phyloP scores from a whole-genome alignment of 1,140 invertebrate species.

The Batillaria attramentaria region DNA sequence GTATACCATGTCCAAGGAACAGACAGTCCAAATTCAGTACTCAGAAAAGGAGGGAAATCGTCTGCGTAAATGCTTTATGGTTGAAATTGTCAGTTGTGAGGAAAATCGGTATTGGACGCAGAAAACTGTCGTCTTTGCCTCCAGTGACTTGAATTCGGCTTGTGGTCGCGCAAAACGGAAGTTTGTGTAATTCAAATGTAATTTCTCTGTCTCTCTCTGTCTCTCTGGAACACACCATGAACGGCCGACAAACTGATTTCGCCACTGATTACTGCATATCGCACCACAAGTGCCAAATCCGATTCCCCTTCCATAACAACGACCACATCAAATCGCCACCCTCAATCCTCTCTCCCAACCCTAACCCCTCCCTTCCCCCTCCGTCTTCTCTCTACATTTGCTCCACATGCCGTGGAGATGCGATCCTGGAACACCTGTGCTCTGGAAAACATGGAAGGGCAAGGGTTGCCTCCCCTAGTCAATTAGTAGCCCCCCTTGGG shows the following conservation, averaged over 20 bases:
- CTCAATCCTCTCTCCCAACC: not conserved
- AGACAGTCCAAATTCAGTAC: too few relatives aligned
- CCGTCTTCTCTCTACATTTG: not conserved
- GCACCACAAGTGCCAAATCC: constrained; percentile 17
- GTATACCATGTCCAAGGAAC: too few relatives aligned
- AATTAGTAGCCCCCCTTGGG: constrained; percentile 27
- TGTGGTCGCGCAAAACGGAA: too few relatives aligned
- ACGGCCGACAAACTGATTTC: constrained; percentile 17
- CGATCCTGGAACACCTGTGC: constrained; percentile 27
- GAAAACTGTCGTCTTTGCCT: too few relatives aligned
- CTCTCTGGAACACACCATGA: too few relatives aligned
- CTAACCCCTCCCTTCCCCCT: not conserved
- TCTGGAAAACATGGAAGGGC: constrained; percentile 22
- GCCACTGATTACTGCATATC: constrained; percentile 26
- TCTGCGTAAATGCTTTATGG: too few relatives aligned
- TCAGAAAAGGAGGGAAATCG: too few relatives aligned
- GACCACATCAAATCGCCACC: not conserved
- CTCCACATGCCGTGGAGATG: constrained; percentile 8
- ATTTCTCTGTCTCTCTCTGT: too few relatives aligned
- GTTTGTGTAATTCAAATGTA: too few relatives aligned
- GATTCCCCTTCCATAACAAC: constrained; percentile 22
- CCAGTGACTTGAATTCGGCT: too few relatives aligned
- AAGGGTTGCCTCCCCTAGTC: constrained; percentile 28
- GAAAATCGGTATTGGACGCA: too few relatives aligned
- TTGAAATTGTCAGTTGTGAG: too few relatives aligned